Evolutionary conservation across 2,797 vertebrate species (phyloP).

Genomic region (Smutsia gigantea): DNA sequence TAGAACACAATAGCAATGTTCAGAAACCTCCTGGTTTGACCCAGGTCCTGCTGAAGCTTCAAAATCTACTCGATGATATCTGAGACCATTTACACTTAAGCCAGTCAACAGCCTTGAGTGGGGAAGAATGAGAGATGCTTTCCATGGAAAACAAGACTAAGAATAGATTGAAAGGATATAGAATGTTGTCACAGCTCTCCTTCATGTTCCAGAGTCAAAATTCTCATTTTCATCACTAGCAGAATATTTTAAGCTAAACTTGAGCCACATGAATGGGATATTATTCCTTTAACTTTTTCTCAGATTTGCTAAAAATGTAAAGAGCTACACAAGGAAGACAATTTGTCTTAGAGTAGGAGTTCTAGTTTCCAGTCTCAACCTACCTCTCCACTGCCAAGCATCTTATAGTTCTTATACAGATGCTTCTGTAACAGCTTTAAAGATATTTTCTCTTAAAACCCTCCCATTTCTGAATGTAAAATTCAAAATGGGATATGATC

Average conservation of each 20-base stretch:
- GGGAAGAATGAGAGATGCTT: background rate
- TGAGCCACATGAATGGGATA: background rate
- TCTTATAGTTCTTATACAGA: background rate
- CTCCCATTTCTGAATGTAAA: background rate
- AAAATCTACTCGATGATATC: background rate
- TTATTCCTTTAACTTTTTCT: background rate
- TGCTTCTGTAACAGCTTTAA: background rate
- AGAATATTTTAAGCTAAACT: background rate
- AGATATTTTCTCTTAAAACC: background rate
- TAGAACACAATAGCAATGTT: background rate
- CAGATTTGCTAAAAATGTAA: conserved; percentile 33
- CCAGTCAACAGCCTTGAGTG: background rate
- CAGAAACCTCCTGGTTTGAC: background rate
- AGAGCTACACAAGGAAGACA: background rate
- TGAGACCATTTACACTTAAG: background rate
- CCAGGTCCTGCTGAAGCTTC: background rate
- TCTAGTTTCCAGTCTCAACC: background rate
- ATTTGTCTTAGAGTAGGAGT: background rate
- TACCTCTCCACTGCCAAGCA: background rate
- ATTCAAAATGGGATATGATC: background rate
- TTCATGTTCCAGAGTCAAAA: background rate
- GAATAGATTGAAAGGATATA: background rate
- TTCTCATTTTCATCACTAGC: background rate
- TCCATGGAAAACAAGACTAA: background rate
- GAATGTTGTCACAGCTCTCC: background rate